Evolutionary conservation across 2,888 invertebrate genomes (phyloP).

Genomic region (Sarcophaga carnaria): DNA sequence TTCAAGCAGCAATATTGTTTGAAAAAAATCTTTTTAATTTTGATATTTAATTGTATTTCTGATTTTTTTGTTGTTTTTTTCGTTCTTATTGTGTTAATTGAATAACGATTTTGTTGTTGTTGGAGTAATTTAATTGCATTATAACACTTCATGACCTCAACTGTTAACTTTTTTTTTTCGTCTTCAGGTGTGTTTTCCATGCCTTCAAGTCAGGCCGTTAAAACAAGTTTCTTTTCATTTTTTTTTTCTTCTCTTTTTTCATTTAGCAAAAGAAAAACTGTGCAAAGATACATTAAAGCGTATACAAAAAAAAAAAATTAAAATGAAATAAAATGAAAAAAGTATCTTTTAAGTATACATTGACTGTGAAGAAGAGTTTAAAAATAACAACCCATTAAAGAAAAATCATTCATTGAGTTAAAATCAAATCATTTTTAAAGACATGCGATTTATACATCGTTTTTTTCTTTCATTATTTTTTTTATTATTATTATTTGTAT

Average conservation of each 20-base stretch:
- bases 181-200: neutral
- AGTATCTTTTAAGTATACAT: slow-evolving; percentile 6
- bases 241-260: slow-evolving; percentile 1
- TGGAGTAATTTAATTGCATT: slow-evolving; percentile 22
- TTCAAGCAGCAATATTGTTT: too few relatives aligned
- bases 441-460: slow-evolving; percentile 25
- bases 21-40: too few relatives aligned
- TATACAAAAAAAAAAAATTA: too few relatives aligned
- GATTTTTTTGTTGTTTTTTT: too few relatives aligned
- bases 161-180: neutral
- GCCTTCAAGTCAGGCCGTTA: slow-evolving; percentile 7
- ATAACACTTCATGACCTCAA: slow-evolving; percentile 27
- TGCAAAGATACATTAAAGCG: slow-evolving; percentile 15
- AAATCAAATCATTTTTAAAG: slow-evolving; percentile 21
- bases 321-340: neutral
- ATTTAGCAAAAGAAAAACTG: slow-evolving; percentile 16
- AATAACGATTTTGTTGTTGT: too few relatives aligned
- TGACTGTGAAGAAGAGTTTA: neutral
- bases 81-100: too few relatives aligned
- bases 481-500: too few relatives aligned
- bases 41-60: too few relatives aligned
- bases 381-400: neutral
- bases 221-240: slow-evolving; percentile 30
- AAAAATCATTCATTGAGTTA: slow-evolving; percentile 15
- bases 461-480: slow-evolving; percentile 1